These are phyloP conservation scores for Octodonta nipae DNA, from an alignment of 2,888 invertebrate genomes.

Conservation along the genomic window DNA sequence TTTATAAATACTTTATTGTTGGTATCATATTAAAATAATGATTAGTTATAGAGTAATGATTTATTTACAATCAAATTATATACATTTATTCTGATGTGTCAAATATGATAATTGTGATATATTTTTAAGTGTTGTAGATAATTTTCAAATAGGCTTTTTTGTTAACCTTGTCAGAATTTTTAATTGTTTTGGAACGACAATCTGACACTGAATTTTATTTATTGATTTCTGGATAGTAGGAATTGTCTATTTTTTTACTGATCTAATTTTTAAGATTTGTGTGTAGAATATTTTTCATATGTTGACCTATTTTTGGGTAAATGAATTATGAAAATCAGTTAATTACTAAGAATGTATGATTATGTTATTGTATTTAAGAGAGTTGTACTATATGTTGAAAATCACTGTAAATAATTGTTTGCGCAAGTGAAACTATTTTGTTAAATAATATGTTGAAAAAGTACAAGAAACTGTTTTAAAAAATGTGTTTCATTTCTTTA, in stretches of 20 bases:
- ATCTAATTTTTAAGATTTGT: constrained; percentile 16
- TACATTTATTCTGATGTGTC: constrained; percentile 28
- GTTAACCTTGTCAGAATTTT: not conserved
- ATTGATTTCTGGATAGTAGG: constrained; percentile 7
- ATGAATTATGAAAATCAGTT: constrained; percentile 13
- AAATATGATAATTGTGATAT: constrained; percentile 33
- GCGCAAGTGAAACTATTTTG: constrained; percentile 23
- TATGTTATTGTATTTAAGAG: constrained; percentile 12
- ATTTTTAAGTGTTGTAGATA: constrained; percentile 17
- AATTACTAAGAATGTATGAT: constrained; percentile 11
- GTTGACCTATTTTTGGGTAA: constrained; percentile 16
- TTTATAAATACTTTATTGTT: constrained; percentile 25
- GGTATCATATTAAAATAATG: constrained; percentile 14
- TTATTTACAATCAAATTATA: constrained; percentile 11
- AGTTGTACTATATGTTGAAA: constrained; percentile 16
- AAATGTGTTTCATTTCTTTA: no score
- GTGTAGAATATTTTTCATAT: no score
- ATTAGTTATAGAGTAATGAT: constrained; percentile 7
- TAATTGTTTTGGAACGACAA: no score
- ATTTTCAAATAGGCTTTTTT: constrained; percentile 3
- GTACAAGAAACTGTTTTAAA: no score
- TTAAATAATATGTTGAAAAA: constrained; percentile 15
- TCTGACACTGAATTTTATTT: constrained; percentile 5
- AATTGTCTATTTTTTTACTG: constrained; percentile 11
- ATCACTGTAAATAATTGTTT: constrained; percentile 28